A percentile compares a stretch with the other conserved stretches of the same genome.
Conservation (phyloP, 2,797 vertebrate species). For the Antennarius maculatus region DNA sequence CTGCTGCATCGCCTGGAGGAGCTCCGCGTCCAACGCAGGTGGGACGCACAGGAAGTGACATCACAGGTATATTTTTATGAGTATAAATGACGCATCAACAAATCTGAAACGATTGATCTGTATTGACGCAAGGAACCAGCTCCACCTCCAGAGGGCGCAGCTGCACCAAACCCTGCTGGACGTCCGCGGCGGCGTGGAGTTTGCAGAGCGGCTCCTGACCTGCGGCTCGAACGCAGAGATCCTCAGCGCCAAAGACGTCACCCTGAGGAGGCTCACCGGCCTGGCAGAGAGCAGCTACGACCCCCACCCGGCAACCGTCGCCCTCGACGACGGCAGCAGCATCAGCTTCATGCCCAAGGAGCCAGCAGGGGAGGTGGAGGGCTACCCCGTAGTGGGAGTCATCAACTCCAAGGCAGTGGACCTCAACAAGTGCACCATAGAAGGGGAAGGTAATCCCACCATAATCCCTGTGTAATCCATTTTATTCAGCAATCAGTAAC, state of each 20-base stretch:
- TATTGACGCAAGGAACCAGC: slow-evolving; percentile 66
- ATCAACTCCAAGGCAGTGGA: slow-evolving; percentile 84
- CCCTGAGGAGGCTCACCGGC: slow-evolving; percentile 80
- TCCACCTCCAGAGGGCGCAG: slow-evolving; percentile 88
- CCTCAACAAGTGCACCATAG: slow-evolving; percentile 83
- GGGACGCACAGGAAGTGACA: background rate
- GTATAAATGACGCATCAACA: too few relatives aligned
- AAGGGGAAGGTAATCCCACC: slow-evolving; percentile 86
- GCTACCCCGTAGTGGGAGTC: slow-evolving; percentile 87
- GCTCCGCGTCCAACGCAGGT: slow-evolving; percentile 81
- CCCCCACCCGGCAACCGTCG: slow-evolving; percentile 47
- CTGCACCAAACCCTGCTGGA: slow-evolving; percentile 89
- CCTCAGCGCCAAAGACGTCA: slow-evolving; percentile 86
- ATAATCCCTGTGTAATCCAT: background rate
- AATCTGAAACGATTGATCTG: too few relatives aligned
- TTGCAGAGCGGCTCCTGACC: slow-evolving; percentile 86
- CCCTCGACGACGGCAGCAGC: slow-evolving; percentile 68
- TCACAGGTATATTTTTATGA: too few relatives aligned
- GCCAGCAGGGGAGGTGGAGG: slow-evolving; percentile 82
- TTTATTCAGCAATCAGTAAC: background rate
- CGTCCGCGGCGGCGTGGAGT: slow-evolving; percentile 82
- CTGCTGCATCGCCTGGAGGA: slow-evolving; percentile 87
- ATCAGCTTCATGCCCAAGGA: slow-evolving; percentile 85
- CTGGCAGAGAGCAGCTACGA: slow-evolving; percentile 78
- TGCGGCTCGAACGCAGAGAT: slow-evolving; percentile 88